These are phyloP conservation scores for Pogonophryne albipinna DNA, from an alignment of 2,797 vertebrate species.

Conservation along the genomic window DNA sequence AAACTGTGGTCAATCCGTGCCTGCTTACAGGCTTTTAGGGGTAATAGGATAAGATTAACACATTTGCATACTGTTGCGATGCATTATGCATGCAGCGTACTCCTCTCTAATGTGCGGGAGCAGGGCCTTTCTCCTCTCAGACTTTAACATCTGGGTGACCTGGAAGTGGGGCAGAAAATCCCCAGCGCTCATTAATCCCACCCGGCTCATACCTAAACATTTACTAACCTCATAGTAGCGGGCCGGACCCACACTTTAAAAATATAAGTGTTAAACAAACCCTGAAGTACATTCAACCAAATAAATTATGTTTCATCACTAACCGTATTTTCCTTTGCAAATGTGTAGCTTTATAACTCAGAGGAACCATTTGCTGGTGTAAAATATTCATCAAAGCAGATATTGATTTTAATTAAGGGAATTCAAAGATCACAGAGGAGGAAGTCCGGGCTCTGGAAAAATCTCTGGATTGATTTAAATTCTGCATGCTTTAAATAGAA, in stretches of 20 bases:
- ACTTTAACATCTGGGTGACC: constrained; percentile 77
- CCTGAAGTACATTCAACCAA: neutral
- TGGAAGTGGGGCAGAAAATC: constrained; percentile 38
- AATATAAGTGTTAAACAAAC: neutral
- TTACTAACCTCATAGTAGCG: neutral
- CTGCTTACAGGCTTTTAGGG: constrained; percentile 76
- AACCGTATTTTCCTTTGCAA: neutral
- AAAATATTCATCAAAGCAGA: constrained; percentile 50
- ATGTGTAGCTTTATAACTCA: neutral
- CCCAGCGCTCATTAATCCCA: constrained; percentile 44
- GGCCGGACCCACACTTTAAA: neutral
- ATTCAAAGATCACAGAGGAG: constrained; percentile 17
- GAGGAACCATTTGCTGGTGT: constrained; percentile 17
- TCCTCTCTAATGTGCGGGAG: constrained; percentile 74
- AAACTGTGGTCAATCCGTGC: constrained; percentile 71
- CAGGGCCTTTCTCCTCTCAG: constrained; percentile 61
- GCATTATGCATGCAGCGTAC: constrained; percentile 81
- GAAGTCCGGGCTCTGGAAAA: neutral
- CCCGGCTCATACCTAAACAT: constrained; percentile 28
- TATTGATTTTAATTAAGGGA: constrained; percentile 33
- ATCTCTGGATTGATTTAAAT: constrained; percentile 17
- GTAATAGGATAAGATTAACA: constrained; percentile 83
- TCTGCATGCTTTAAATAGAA: neutral
- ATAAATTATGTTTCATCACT: neutral
- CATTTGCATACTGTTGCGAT: constrained; percentile 80